Evolutionary conservation across 2,797 vertebrate species (phyloP).

Genomic region (Oreonectes daqikongensis): DNA sequence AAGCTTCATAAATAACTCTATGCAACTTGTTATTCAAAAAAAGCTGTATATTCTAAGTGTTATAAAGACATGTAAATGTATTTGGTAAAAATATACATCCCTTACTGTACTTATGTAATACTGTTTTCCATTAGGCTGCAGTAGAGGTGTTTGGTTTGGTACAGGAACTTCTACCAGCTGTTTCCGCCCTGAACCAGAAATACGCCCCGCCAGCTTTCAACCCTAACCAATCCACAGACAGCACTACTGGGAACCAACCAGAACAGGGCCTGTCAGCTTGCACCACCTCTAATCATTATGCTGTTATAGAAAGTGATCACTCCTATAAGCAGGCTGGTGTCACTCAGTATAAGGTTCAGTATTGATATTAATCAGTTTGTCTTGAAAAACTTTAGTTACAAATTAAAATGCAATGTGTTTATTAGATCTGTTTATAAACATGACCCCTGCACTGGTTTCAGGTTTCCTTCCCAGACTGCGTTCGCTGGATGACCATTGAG

Average conservation of each 20-base stretch:
- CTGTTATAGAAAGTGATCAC: conserved; percentile 96
- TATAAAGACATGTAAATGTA: too few species aligned
- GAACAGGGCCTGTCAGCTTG: conserved; percentile 96
- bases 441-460: conserved; percentile 58
- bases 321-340: conserved; percentile 95
- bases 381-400: neutral
- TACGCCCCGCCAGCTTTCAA: conserved; percentile 97
- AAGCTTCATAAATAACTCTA: too few species aligned
- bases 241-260: conserved; percentile 95
- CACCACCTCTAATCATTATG: conserved; percentile 96
- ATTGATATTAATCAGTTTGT: neutral
- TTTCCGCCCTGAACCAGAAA: conserved; percentile 97
- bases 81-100: too few species aligned
- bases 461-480: conserved; percentile 97
- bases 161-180: conserved; percentile 93
- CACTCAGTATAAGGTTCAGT: conserved; percentile 91
- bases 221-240: conserved; percentile 99
- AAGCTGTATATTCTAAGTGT: too few species aligned
- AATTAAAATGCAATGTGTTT: neutral
- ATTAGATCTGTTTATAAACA: neutral
- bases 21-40: too few species aligned
- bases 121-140: conserved; percentile 82
- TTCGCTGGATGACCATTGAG: conserved; percentile 95
- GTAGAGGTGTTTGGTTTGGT: conserved; percentile 98
- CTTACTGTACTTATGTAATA: neutral